Conservation (phyloP, 2,113 vertebrate genomes). For the Antennarius striatus region DNA sequence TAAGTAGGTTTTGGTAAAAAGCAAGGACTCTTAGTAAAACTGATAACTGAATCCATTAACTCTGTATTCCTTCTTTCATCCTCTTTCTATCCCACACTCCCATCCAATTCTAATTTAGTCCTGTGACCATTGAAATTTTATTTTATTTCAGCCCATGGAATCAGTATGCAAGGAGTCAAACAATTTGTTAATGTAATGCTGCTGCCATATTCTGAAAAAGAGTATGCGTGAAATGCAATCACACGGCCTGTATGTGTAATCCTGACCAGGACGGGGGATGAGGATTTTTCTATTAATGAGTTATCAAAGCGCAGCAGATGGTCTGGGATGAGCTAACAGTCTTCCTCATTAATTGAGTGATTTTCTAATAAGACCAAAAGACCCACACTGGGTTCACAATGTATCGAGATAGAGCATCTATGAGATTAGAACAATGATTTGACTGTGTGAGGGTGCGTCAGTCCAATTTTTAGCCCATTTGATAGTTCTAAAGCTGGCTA, state of each 20-base stretch:
- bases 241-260: slow-evolving; percentile 68
- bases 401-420: slow-evolving; percentile 52
- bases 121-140: slow-evolving; percentile 56
- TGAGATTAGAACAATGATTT: slow-evolving; percentile 40
- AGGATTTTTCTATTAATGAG: slow-evolving; percentile 75
- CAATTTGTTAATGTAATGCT: slow-evolving; percentile 71
- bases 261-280: slow-evolving; percentile 69
- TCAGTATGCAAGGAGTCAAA: slow-evolving; percentile 57
- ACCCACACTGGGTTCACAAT: slow-evolving; percentile 53
- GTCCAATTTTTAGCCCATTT: slow-evolving; percentile 41
- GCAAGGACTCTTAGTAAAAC: slow-evolving; percentile 67
- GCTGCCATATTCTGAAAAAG: slow-evolving; percentile 64
- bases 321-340: slow-evolving; percentile 70
- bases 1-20: slow-evolving; percentile 68
- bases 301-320: slow-evolving; percentile 81
- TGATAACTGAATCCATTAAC: slow-evolving; percentile 75
- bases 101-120: slow-evolving; percentile 27
- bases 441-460: neutral
- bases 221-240: slow-evolving; percentile 69
- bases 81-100: slow-evolving; percentile 41
- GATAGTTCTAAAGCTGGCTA: slow-evolving; percentile 42
- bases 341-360: slow-evolving; percentile 75
- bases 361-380: slow-evolving; percentile 73
- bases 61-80: slow-evolving; percentile 62
- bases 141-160: slow-evolving; percentile 61